Evolutionary conservation across 1,140 invertebrate genomes (phyloP), one percentile per base, ranked within the genome.

Genomic region (Cherax quadricarinatus): DNA sequence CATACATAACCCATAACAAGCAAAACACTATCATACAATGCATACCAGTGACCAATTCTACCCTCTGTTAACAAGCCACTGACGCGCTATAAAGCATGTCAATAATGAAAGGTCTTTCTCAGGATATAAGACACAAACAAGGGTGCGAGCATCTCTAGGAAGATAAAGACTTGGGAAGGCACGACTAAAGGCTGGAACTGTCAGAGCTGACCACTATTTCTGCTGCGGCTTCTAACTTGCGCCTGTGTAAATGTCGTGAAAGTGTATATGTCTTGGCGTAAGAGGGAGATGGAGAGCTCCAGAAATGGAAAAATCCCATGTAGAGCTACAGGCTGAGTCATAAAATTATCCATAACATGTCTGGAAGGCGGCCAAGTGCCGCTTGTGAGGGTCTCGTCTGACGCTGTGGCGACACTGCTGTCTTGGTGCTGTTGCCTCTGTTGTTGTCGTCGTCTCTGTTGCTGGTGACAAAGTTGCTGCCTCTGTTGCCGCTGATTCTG

Each of bases 331-430:
- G 81, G 24, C 70, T 24, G 70, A 24, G n/a, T 70, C 83, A 85
- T 85, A 85, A 85, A 85, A 85, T 85, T 85, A 85, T 85, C 83
- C 83, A 85, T 85, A 85, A 85, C 83, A 85, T 70, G 62, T 48
- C 83, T 85, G 83, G 83, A 85, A 48, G 24, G 24, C 24, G 10
- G 83, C 83, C 83, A 85, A 81, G 48, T 30, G 14, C 60, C 57
- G 57, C 57, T 62, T 12, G 60, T 9, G 57, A 30, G 70, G 70
- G 70, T 5, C 18, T 9, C 0, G n/a, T 24, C n/a, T 75, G 70
- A 24, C n/a, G 70, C 10, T 7, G 62, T n/a, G 62, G 62, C 62
- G 21, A 70, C 30, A 57, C 53, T 57, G 53, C 53, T 57, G 53
- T 57, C 16, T 70, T 70, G 21, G 12, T 70, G 21, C 5, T 70